phyloP scores from a whole-genome alignment of 2,113 vertebrate species.

The Seriola dumerili region DNA sequence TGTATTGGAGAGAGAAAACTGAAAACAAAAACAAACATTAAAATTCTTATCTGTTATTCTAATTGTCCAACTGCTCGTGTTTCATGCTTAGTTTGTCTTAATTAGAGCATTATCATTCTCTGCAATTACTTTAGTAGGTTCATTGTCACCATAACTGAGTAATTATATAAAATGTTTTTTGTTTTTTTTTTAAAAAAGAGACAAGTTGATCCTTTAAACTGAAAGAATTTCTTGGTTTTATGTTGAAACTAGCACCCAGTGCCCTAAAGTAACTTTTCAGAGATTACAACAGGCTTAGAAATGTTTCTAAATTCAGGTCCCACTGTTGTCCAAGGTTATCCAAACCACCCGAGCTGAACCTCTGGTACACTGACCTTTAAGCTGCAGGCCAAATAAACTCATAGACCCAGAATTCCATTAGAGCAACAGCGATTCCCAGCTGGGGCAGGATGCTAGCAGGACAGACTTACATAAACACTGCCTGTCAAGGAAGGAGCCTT shows the following conservation, averaged over 20 bases:
- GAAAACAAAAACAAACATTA: too few species aligned
- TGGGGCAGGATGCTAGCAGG: conserved; percentile 54
- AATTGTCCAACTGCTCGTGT: too few species aligned
- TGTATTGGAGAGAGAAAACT: too few species aligned
- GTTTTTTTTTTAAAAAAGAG: too few species aligned
- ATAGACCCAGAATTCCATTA: conserved; percentile 49
- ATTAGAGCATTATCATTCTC: neutral
- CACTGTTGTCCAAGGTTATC: conserved; percentile 21
- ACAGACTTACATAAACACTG: conserved; percentile 56
- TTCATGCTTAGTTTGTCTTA: neutral
- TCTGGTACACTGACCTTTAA: conserved; percentile 37
- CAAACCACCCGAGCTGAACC: conserved; percentile 30
- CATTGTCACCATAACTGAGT: neutral
- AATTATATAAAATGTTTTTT: neutral
- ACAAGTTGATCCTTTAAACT: neutral
- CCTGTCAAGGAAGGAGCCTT: conserved; percentile 56
- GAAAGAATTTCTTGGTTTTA: neutral
- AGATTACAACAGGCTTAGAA: neutral
- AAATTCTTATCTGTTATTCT: too few species aligned
- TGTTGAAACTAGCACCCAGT: neutral
- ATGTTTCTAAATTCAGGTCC: neutral
- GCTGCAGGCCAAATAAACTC: conserved; percentile 48
- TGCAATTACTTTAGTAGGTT: neutral
- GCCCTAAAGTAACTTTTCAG: neutral
- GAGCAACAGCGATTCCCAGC: conserved; percentile 23